Percentiles rank a stretch among this genome's conserved stretches.
These are phyloP conservation scores for Sceliomorpha sp. DNA, from an alignment of 2,888 invertebrate species.

Conservation along the genomic window DNA sequence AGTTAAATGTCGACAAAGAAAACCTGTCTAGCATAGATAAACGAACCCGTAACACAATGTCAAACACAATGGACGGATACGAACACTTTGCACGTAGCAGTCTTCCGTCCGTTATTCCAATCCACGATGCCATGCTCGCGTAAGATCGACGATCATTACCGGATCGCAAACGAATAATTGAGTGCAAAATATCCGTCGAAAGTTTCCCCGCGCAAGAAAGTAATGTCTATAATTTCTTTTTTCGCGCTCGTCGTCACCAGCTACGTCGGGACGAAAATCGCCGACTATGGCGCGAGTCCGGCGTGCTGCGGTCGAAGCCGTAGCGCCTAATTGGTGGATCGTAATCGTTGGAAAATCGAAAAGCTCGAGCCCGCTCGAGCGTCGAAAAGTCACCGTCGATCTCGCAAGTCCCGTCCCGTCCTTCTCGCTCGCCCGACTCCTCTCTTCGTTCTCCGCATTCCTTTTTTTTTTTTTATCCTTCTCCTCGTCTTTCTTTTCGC, in stretches of 20 bases:
- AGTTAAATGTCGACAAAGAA: no score
- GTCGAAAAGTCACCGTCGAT: slow-evolving; percentile 29
- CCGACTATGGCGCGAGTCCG: slow-evolving; percentile 9
- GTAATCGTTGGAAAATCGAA: slow-evolving; percentile 37
- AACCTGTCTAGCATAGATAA: no score
- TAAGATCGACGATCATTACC: no score
- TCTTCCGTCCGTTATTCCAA: no score
- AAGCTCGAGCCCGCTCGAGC: slow-evolving; percentile 27
- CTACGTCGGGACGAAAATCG: slow-evolving; percentile 1
- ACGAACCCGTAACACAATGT: no score
- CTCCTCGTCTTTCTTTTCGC: slow-evolving; percentile 41
- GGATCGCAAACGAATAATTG: no score
- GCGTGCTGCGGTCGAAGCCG: background rate
- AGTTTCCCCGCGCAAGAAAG: background rate
- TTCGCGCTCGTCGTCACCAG: background rate
- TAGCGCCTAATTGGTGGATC: slow-evolving; percentile 17
- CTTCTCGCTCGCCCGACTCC: slow-evolving; percentile 20
- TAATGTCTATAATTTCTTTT: slow-evolving; percentile 2
- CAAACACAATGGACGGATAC: no score
- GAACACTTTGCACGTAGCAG: no score
- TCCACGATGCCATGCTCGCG: no score
- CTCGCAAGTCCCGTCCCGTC: no score
- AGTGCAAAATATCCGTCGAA: background rate
- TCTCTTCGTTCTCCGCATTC: slow-evolving; percentile 13
- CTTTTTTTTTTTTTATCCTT: slow-evolving; percentile 11